Evolutionary conservation across 2,888 invertebrate species (phyloP), one percentile per base, ranked within the genome.

Genomic region (Crepidodera aurea): DNA sequence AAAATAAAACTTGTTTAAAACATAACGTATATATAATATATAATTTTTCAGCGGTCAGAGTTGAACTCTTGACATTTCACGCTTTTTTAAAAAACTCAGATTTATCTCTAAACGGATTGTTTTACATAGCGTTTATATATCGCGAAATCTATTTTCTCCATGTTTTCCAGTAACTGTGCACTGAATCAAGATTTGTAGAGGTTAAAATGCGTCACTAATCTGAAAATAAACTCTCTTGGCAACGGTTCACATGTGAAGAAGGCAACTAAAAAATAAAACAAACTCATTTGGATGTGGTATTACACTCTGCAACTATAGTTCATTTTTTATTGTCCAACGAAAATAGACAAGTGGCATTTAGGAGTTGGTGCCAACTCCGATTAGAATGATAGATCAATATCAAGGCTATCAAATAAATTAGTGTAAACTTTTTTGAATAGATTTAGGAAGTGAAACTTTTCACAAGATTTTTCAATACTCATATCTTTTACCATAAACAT

Each of bases 191-290:
- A 61, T 64, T 66, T 67, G 66, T 68, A 67, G 69, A 72, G 72
- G 68, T 72, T 70, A 70, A 69, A 68, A 70, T 75, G 73, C 73
- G 75, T 75, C 75, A 75, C 68, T 63, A 60, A 61, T 70, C 73
- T 70, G 65, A 74, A 75, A 75, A 75, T 75, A 75, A 70, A 71
- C 69, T 70, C 71, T 69, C 70, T 72, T 75, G 74, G 74, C 74
- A 74, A 68, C 65, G 69, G 60, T 71, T 69, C 69, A 65, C 64
- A 65, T 62, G 65, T 57, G 64, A 66, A 67, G 64, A 68, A 63
- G 63, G 58, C 59, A 60, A 64, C 50, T 51, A 62, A 58, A 51
- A 55, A 42, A 44, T 44, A 58, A 58, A 53, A 54, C 16, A 39
- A 62, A 58, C 46, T 29, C 48, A 61, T 61, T 56, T 42, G 51